Base-by-base conservation (phyloP, 2,888 invertebrate species). In the Sinodicranocentrus sp. region DNA sequence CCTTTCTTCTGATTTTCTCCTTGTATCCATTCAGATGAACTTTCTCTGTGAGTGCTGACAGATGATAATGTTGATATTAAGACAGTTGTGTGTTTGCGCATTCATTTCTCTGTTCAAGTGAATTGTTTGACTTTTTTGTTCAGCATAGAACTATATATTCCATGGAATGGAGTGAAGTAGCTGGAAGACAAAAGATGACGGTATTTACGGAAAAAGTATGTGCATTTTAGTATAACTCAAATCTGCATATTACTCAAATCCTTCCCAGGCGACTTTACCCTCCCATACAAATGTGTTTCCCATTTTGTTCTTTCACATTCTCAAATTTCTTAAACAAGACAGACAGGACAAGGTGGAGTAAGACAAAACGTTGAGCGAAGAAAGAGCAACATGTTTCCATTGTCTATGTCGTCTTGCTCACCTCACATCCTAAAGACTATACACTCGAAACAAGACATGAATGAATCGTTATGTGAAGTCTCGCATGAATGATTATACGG, bases 301-400 rank as follows among this genome's bases (percentile, higher is more conserved):
- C 21, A 15, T 8, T 54, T 21, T 54, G 5, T 5, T 21, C 21
- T 54, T n/a, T 26, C 28, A n/a, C 33, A 57, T 61, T 33, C 61
- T 28, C 13, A 61, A 61, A 26, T 61, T 61, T 33, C 33, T 28
- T 1, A 6, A 57, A 25, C 21, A 28, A 33, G 25, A 57, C 21
- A 65, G 65, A 59, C 43, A 26, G 26, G 76, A 77, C 77, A 70
- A 78, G 77, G 68, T 70, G 77, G 48, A 78, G 70, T 44, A 78
- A 68, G 70, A 23, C 28, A 79, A 48, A 65, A 25, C 33, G 33
- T 39, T 70, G 28, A 59, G 68, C 59, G 23, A 44, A 61, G 71
- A 80, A 80, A 80, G 80, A 80, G 80, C 80, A 80, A 80, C 80
- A 80, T 72, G 80, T 80, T 80, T 79, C 79, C 63, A 80, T 80